These are phyloP conservation scores for Anastrepha ludens DNA, from an alignment of 1,140 invertebrate species.

Conservation along the genomic window DNA sequence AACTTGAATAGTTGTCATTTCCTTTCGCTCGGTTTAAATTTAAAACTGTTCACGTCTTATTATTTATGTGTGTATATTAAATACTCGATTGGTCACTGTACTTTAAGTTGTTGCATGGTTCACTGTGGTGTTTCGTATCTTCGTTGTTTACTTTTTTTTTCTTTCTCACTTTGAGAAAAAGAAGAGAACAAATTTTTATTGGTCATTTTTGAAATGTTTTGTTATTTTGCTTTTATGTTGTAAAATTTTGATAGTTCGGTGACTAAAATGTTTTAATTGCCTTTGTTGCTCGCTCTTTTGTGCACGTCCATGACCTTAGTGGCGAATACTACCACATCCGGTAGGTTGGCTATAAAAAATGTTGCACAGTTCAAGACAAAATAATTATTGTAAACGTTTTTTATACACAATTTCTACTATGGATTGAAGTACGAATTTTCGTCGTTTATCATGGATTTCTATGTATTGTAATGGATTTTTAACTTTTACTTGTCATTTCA, in stretches of 20 bases:
- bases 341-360: neutral
- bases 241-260: neutral
- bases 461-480: constrained; percentile 3
- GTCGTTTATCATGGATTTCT: constrained; percentile 2
- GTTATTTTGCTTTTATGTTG: neutral
- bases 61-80: neutral
- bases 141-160: neutral
- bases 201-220: neutral
- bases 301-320: neutral
- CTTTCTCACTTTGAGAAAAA: neutral
- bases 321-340: neutral
- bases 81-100: neutral
- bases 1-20: constrained; percentile 12
- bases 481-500: neutral
- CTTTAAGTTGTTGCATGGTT: constrained; percentile 1
- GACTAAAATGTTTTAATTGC: neutral
- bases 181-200: constrained; percentile 5
- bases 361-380: constrained; percentile 20
- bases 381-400: neutral
- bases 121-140: neutral
- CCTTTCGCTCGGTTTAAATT: neutral
- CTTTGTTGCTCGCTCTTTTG: neutral
- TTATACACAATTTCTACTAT: neutral
- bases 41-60: constrained; percentile 2
- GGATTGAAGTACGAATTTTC: neutral